These are phyloP conservation scores for Limnephilus lunatus DNA, from an alignment of 2,888 invertebrate genomes.

Conservation along the genomic window DNA sequence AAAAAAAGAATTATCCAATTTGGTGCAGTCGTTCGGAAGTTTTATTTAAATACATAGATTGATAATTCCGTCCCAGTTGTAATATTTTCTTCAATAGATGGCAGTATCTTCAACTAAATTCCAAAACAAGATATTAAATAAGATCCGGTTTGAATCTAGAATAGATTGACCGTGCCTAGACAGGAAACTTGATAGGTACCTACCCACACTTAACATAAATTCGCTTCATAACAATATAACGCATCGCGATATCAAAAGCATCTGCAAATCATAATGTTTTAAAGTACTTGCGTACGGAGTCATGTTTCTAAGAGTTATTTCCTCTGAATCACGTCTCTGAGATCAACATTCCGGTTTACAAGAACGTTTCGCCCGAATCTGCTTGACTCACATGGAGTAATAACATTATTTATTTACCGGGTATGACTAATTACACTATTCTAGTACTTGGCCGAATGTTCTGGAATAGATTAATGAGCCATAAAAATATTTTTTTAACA, in stretches of 20 bases:
- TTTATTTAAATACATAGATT: no score
- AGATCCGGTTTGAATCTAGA: neutral
- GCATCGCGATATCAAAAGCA: neutral
- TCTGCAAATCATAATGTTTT: neutral
- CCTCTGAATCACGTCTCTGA: conserved; percentile 20
- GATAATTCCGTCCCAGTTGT: neutral
- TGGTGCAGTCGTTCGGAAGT: no score
- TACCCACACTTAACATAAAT: neutral
- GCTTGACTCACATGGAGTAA: conserved; percentile 29
- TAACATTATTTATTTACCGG: conserved; percentile 32
- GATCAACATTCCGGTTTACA: conserved; percentile 34
- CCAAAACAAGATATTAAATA: neutral
- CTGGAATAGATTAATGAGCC: neutral
- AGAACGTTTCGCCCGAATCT: neutral
- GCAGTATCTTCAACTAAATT: neutral
- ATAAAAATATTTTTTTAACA: neutral
- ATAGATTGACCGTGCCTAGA: neutral
- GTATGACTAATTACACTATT: conserved; percentile 25
- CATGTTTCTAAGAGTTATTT: conserved; percentile 19
- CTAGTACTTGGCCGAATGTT: conserved; percentile 14
- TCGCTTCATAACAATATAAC: neutral
- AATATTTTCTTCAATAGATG: neutral
- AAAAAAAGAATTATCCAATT: no score
- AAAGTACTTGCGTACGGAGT: conserved; percentile 9
- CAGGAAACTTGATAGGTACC: neutral